Evolutionary conservation across 2,797 vertebrate species (phyloP).

Genomic region (Micropoecilia bifurca): DNA sequence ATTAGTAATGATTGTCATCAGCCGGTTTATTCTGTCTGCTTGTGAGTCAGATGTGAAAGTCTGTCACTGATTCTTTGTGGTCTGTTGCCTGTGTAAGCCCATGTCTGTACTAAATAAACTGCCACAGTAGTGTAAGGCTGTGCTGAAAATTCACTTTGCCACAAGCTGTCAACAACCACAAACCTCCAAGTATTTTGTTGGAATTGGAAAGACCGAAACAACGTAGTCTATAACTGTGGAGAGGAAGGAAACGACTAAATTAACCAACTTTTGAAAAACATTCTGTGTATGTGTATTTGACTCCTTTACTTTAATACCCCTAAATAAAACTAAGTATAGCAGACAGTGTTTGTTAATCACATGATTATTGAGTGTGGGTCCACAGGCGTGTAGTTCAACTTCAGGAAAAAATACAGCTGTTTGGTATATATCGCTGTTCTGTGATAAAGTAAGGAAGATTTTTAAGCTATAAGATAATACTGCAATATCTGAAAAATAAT

Average conservation of each 20-base stretch:
- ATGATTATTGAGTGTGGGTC: not conserved
- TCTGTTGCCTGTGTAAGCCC: constrained; percentile 1
- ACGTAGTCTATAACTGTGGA: not conserved
- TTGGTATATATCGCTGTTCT: not conserved
- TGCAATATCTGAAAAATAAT: not conserved
- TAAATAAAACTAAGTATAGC: not conserved
- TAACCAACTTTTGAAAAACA: not conserved
- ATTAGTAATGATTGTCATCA: constrained; percentile 42
- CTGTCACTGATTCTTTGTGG: constrained; percentile 12
- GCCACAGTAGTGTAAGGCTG: not conserved
- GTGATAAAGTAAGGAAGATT: not conserved
- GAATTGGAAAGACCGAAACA: not conserved
- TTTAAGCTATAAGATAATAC: not conserved
- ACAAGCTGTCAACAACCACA: not conserved
- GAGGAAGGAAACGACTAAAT: not conserved
- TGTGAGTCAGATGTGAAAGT: constrained; percentile 1
- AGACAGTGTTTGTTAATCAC: not conserved
- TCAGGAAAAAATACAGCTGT: not conserved
- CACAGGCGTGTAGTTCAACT: not conserved
- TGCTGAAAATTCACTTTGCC: not conserved
- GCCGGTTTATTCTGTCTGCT: constrained; percentile 29
- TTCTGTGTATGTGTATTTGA: not conserved
- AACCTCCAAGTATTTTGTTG: not conserved
- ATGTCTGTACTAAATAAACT: constrained; percentile 11
- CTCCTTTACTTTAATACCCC: not conserved